These are phyloP conservation scores for Pandion haliaetus DNA, from an alignment of 2,113 vertebrate genomes.

Conservation along the genomic window DNA sequence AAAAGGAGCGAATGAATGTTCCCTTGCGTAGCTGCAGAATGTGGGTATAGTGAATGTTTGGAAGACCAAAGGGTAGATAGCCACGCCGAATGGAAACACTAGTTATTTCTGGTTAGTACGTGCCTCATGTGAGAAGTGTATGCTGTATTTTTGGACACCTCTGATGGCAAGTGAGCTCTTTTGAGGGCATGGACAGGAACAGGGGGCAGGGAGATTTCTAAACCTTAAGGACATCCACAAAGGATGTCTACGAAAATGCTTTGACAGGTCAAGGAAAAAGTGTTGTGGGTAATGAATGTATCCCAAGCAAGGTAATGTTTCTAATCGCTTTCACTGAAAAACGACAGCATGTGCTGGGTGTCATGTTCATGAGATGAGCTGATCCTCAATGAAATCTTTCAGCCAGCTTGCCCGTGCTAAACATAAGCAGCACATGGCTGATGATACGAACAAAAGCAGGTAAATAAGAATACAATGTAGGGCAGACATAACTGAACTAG, in stretches of 20 bases:
- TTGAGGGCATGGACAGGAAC: not conserved
- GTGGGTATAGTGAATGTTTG: not conserved
- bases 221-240: not conserved
- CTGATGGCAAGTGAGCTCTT: not conserved
- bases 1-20: constrained; percentile 25
- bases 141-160: constrained; percentile 19
- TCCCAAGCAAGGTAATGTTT: not conserved
- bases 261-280: not conserved
- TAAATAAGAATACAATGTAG: not conserved
- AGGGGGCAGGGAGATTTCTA: not conserved
- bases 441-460: not conserved
- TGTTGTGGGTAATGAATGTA: not conserved
- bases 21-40: not conserved
- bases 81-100: not conserved
- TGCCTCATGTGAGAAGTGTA: constrained; percentile 8
- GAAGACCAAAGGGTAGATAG: constrained; percentile 35
- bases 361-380: not conserved
- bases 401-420: not conserved
- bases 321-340: not conserved
- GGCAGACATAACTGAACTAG: not conserved
- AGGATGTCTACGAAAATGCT: not conserved
- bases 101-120: constrained; percentile 21
- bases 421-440: not conserved
- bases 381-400: not conserved
- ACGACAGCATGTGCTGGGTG: not conserved